Base-by-base conservation (phyloP, 1,140 invertebrate genomes). In the Solenopsis invicta region DNA sequence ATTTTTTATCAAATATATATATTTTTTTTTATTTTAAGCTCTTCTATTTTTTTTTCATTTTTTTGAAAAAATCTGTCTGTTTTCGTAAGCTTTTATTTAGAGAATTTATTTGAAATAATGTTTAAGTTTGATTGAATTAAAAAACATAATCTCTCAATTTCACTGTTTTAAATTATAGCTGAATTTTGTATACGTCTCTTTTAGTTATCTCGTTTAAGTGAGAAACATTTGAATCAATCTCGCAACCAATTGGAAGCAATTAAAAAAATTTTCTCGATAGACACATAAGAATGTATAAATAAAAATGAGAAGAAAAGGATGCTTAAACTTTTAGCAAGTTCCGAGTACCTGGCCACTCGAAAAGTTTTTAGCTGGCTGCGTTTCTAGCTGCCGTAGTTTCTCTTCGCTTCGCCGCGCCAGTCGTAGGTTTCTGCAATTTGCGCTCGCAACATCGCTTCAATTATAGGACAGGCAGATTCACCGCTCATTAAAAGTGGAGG, bases 381-480 rank as follows among this genome's bases (percentile, higher is more conserved):
- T 84, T 89, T 86, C 56, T 84, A 84, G 45, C 56, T 75, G 69
- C 18, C 54, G 54, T 56, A 54, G 24, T 84, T 61, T 74, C 80
- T 84, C 54, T 61, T 18, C 24, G 13, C 54, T 61, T 18, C 24
- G 13, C 41, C 71, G 52, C 78, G 56, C 67, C 52, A 54, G 45
- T 61, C 59, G 37, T 29, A 67, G 72, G 59, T 90, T 86, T 54
- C 74, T 89, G 88, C 89, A 87, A 90, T 87, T 87, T 82, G 67
- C 72, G 78, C 88, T 85, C 85, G 74, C 78, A 90, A 90, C 89
- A 90, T 90, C 78, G 78, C 88, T 90, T 90, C 89, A 90, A 90
- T 90, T 90, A 90, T 90, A 89, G 52, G 72, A 90, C 85, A 87
- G 85, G 74, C 76, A 75, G 77, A 90, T 90, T 90, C 88, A 84